Percentiles rank a stretch among this genome's conserved stretches.
These are phyloP conservation scores for Diaprepes abbreviatus DNA, from an alignment of 2,888 invertebrate species.

Conservation along the genomic window DNA sequence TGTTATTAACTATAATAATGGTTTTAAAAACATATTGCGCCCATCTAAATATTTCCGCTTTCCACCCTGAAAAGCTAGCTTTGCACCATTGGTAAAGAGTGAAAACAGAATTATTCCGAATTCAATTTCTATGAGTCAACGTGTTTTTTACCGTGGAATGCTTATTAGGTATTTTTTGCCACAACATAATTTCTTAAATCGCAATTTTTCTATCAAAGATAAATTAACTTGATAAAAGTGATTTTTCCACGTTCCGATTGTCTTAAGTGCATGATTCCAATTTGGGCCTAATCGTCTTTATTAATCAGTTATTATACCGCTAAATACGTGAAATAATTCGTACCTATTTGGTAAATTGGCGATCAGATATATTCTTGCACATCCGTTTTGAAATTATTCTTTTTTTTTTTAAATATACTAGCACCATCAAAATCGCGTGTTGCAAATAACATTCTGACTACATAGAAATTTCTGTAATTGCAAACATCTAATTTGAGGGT, in stretches of 20 bases:
- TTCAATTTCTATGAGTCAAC: too few relatives aligned
- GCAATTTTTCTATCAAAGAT: neutral
- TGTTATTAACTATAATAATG: too few relatives aligned
- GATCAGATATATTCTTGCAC: conserved; percentile 25
- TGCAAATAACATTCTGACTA: conserved; percentile 45
- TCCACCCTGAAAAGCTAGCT: too few relatives aligned
- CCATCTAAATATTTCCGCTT: too few relatives aligned
- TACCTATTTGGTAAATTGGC: conserved; percentile 36
- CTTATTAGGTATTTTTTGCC: too few relatives aligned
- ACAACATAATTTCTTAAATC: too few relatives aligned
- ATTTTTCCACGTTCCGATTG: neutral
- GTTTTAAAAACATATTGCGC: too few relatives aligned
- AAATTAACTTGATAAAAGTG: conserved; percentile 11
- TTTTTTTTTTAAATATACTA: conserved; percentile 41
- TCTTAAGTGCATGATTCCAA: conserved; percentile 21
- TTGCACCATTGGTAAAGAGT: too few relatives aligned
- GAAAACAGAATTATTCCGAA: too few relatives aligned
- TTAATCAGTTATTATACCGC: conserved; percentile 38
- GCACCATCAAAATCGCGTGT: conserved; percentile 45
- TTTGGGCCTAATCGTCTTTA: conserved; percentile 24
- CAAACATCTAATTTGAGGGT: conserved; percentile 46
- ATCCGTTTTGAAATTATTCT: conserved; percentile 43
- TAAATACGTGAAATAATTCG: conserved; percentile 42
- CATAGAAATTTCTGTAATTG: conserved; percentile 49
- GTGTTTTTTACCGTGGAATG: too few relatives aligned